A percentile compares a stretch with the other conserved stretches of the same genome.
These are phyloP conservation scores for Sinopyrophorus schimmeli DNA, from an alignment of 2,888 invertebrate species.

Conservation along the genomic window DNA sequence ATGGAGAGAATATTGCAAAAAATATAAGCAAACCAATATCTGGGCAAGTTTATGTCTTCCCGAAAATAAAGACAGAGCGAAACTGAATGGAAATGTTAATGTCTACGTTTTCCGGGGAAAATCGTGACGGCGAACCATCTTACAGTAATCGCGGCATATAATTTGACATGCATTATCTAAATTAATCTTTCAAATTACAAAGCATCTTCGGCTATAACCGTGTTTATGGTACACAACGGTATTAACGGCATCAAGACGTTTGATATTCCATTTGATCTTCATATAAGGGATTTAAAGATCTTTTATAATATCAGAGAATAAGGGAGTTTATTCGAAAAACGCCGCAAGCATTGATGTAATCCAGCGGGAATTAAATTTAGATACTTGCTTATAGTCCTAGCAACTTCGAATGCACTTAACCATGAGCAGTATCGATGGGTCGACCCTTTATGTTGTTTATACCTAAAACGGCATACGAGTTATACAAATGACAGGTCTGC, in stretches of 20 bases:
- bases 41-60: background rate
- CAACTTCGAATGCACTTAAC: constrained; percentile 1
- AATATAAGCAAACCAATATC: constrained; percentile 4
- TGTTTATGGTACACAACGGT: constrained; percentile 46
- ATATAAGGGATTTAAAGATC: constrained; percentile 23
- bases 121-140: constrained; percentile 20
- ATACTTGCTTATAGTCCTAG: constrained; percentile 12
- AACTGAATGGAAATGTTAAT: background rate
- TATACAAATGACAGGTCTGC: constrained; percentile 15
- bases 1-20: constrained; percentile 1
- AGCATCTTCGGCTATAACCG: constrained; percentile 41
- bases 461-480: constrained; percentile 9
- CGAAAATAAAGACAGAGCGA: no score
- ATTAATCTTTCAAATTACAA: constrained; percentile 51
- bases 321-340: constrained; percentile 19
- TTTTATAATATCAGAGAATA: constrained; percentile 13
- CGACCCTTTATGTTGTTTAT: constrained; percentile 15
- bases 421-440: constrained; percentile 2
- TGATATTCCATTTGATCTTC: constrained; percentile 45
- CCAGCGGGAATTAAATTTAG: constrained; percentile 16
- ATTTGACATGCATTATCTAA: constrained; percentile 48
- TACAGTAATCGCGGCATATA: constrained; percentile 37
- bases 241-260: constrained; percentile 47
- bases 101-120: constrained; percentile 7
- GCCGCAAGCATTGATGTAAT: constrained; percentile 14